phyloP scores from a whole-genome alignment of 2,113 vertebrate genomes.

The Climacteris rufus region DNA sequence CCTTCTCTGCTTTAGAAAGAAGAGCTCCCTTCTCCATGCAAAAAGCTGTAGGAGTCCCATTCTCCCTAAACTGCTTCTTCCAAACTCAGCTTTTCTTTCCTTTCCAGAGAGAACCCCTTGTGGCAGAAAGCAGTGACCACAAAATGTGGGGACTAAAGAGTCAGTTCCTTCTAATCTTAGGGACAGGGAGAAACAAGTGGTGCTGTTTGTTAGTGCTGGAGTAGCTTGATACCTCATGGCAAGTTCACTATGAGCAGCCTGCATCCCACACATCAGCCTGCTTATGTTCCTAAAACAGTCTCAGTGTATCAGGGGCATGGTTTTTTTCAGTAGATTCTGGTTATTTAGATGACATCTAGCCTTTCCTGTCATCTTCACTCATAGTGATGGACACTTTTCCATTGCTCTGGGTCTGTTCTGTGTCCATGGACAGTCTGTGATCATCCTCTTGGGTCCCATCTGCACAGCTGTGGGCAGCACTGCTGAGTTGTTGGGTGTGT shows the following conservation, averaged over 20 bases:
- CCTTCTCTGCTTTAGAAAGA: not conserved
- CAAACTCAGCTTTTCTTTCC: not conserved
- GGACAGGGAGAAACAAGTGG: not conserved
- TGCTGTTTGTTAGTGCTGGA: not conserved
- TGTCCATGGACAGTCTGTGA: not conserved
- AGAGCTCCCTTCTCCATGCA: not conserved
- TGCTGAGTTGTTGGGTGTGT: slow-evolving; percentile 2
- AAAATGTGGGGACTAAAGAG: not conserved
- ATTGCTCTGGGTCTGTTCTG: not conserved
- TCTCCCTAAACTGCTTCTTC: not conserved
- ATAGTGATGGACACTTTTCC: not conserved
- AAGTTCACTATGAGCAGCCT: not conserved
- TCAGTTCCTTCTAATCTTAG: not conserved
- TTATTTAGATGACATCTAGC: not conserved
- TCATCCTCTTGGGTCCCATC: not conserved
- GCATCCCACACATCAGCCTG: not conserved
- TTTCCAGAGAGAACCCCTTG: not conserved
- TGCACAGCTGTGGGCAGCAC: not conserved
- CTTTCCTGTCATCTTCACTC: not conserved
- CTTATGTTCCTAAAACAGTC: not conserved
- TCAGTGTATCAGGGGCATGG: not conserved
- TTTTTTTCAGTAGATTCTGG: not conserved
- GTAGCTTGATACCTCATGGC: not conserved
- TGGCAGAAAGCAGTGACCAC: not conserved
- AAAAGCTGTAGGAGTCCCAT: not conserved